Evolutionary conservation across 1,140 invertebrate species (phyloP), one percentile per base, ranked within the genome.

Genomic region (Drosophila sp.): DNA sequence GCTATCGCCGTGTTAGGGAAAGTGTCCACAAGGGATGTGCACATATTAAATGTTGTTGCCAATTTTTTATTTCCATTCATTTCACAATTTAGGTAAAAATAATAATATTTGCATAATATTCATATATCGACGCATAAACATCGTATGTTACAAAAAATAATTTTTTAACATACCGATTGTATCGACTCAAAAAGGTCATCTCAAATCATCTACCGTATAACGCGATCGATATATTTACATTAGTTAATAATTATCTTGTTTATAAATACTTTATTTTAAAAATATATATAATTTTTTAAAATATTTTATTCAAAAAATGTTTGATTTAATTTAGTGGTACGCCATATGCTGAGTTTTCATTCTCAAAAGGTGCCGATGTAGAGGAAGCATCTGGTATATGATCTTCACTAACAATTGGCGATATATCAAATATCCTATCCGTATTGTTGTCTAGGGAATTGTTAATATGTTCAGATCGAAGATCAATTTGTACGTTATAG

Each of bases 241-340:
- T 38, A 9, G n/a, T 38, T 38, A 6, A 3, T 38, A 38, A 38
- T 4, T 13, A 0, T n/a, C 0, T 38, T n/a, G 36, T 13, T 38
- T 13, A 43, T 43, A 43, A 43, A 43, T 43, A 43, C 7, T 43
- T 11, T 46, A 25, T 27, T 27, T 46, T 25, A 45, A n/a, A 25
- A 41, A 2, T 7, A 34, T 2, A 21, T 21, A 21, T 21, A 21
- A 21, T 21, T 21, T 21, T 21, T 21, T 21, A 21, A 21, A 4
- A 21, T 21, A 1, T 27, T 29, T 48, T 48, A 27, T 48, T 46
- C n/a, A n/a, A n/a, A 43, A 11, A 2, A 36, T 11, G 1, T 9
- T 32, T 0, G 2, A 53, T 34, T 74, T 50, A 74, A 43, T 74
- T 74, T 13, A 74, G 38, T 18, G 72, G 72, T 16, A 74, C 72